Conservation (phyloP, 1,140 invertebrate genomes). For the Laupala kohalensis region DNA sequence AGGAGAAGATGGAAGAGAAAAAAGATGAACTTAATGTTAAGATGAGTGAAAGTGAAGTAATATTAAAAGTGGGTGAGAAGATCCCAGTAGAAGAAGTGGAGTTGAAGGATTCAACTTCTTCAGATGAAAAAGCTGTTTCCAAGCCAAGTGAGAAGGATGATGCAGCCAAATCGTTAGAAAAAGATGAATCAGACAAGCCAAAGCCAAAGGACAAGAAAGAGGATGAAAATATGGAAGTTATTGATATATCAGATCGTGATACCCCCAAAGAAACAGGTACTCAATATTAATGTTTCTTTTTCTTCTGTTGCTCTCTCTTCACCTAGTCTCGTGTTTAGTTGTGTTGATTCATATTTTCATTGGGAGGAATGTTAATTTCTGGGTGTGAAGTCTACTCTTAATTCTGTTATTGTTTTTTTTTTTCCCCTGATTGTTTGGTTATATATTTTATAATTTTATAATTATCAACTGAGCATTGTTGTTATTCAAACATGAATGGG, state of each 20-base stretch:
- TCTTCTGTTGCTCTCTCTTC: too few relatives aligned
- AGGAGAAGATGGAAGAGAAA: too few relatives aligned
- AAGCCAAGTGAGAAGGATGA: conserved; percentile 21
- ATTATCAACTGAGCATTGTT: too few relatives aligned
- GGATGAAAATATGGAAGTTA: conserved; percentile 13
- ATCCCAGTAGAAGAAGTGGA: conserved; percentile 11
- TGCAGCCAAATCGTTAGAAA: conserved; percentile 12
- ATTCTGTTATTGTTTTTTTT: too few relatives aligned
- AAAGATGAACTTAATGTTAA: not conserved
- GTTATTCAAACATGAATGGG: too few relatives aligned
- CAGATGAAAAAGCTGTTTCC: conserved; percentile 17
- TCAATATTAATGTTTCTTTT: too few relatives aligned
- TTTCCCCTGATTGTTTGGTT: too few relatives aligned
- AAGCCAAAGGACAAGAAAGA: conserved; percentile 11
- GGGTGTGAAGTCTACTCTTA: too few relatives aligned
- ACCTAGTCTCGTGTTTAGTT: too few relatives aligned
- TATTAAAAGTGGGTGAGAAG: not conserved
- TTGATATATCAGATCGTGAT: not conserved
- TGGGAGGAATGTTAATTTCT: too few relatives aligned
- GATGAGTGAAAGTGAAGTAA: not conserved
- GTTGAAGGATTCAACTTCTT: not conserved
- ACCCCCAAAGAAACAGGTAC: not conserved
- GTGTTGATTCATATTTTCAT: too few relatives aligned
- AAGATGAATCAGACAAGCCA: conserved; percentile 3
- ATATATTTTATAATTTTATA: too few relatives aligned